Evolutionary conservation across 2,113 vertebrate species (phyloP).

Genomic region (Ardeotis arabs): DNA sequence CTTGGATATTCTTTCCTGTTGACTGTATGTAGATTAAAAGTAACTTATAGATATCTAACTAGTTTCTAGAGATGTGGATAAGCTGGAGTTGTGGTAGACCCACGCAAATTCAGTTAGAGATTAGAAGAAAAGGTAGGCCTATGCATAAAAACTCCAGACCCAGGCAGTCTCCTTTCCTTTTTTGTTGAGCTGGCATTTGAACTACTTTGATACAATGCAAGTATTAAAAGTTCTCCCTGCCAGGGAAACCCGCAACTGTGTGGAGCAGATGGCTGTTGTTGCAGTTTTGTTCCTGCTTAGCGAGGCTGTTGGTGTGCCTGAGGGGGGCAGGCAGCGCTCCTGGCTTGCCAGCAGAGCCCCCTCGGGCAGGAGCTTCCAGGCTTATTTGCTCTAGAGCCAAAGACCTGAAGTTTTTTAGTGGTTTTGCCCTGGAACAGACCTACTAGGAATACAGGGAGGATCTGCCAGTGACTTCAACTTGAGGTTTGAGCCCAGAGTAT

Average conservation of each 20-base stretch:
- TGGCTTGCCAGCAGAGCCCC: not conserved
- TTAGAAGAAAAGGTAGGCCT: not conserved
- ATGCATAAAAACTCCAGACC: not conserved
- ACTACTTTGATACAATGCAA: not conserved
- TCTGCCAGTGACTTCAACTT: not conserved
- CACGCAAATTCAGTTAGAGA: not conserved
- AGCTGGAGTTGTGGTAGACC: not conserved
- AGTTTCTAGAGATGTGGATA: not conserved
- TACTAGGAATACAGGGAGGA: not conserved
- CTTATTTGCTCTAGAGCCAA: not conserved
- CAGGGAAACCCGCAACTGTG: not conserved
- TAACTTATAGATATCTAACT: not conserved
- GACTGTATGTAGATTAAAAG: accelerated
- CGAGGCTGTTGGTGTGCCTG: not conserved
- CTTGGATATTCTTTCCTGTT: not conserved
- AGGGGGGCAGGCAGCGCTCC: not conserved
- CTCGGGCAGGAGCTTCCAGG: not conserved
- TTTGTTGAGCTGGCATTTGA: not conserved
- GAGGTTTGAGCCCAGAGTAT: not conserved
- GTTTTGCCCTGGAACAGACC: not conserved
- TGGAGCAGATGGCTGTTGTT: not conserved
- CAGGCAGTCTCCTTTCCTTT: not conserved
- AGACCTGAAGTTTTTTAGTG: not conserved
- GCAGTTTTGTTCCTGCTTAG: constrained; percentile 17
- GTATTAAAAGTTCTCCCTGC: not conserved